These are phyloP conservation scores for Pelobates cultripes DNA, from an alignment of 2,797 vertebrate genomes.

Conservation along the genomic window DNA sequence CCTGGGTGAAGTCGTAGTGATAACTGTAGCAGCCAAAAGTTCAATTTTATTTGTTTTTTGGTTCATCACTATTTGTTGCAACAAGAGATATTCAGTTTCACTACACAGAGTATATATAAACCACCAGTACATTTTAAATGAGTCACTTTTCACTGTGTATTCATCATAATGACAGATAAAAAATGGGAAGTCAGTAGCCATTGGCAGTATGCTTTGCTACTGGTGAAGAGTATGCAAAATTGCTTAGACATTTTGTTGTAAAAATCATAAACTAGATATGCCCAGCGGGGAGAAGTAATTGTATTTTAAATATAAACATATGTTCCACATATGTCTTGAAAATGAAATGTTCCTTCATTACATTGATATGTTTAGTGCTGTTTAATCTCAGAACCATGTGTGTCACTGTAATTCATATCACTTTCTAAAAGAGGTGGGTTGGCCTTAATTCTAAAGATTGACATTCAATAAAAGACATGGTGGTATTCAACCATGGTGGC, in stretches of 20 bases:
- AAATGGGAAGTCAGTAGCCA: conserved; percentile 11
- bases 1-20: no score
- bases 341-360: conserved; percentile 1
- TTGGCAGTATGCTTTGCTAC: background rate
- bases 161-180: background rate
- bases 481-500: no score
- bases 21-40: no score
- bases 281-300: background rate
- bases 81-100: background rate
- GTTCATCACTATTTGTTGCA: background rate
- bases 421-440: background rate
- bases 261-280: conserved; percentile 26
- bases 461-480: no score
- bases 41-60: no score
- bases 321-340: background rate
- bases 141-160: background rate
- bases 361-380: conserved; percentile 5
- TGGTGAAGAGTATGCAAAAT: conserved; percentile 23
- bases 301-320: background rate
- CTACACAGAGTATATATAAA: background rate
- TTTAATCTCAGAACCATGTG: conserved; percentile 2
- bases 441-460: no score
- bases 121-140: background rate
- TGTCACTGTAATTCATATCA: conserved; percentile 2
- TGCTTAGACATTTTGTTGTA: conserved; percentile 39